Base-by-base conservation (phyloP, 2,797 vertebrate genomes). In the Sebastes oblongus region DNA sequence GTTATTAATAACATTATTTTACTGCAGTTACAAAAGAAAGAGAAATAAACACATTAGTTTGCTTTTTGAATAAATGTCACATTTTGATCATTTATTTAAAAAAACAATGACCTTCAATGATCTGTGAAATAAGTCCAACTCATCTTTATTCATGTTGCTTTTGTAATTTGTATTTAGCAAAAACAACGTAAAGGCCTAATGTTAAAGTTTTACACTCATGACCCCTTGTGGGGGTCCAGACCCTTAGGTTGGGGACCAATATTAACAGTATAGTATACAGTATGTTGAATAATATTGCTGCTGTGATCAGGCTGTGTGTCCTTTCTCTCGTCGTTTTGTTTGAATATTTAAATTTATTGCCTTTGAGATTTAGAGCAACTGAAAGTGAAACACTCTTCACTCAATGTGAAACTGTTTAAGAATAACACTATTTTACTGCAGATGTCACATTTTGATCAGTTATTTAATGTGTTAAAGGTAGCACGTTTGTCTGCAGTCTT, bases 81-180 rank as follows among this genome's bases (percentile, higher is more conserved):
- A 27, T 30, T 46, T 46, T 46, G 6, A 46, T 46, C 1, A 46
- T 46, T 46, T 46, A 46, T 46, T 46, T 46, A 0, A 46, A 46
- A 18, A 46, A 18, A 8, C 39, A 42, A 42, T 42, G 39, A 18
- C 16, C 42, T 46, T 46, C 16, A 16, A 8, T 46, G 6, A 75
- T 66, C 6, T 59, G 24, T 59, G 22, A 56, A 65, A 27, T 2
- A 7, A 59, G 13, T 30, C 8, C 59, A 12, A 71, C 66, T 83
- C 75, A 80, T 86, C 77, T 85, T 87, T 82, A 84, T 89, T 86
- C 71, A 77, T 73, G 77, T 3, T 59, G 71, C 74, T 61, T 24
- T 46, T 42, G 39, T 42, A 42, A 42, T 42, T 18, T 46, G 42
- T 46, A 8, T 46, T 46, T 46, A 46, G 42, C 42, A 46, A 46